Base-by-base conservation (phyloP, 2,797 vertebrate genomes). In the Philypnodon macrostomus region DNA sequence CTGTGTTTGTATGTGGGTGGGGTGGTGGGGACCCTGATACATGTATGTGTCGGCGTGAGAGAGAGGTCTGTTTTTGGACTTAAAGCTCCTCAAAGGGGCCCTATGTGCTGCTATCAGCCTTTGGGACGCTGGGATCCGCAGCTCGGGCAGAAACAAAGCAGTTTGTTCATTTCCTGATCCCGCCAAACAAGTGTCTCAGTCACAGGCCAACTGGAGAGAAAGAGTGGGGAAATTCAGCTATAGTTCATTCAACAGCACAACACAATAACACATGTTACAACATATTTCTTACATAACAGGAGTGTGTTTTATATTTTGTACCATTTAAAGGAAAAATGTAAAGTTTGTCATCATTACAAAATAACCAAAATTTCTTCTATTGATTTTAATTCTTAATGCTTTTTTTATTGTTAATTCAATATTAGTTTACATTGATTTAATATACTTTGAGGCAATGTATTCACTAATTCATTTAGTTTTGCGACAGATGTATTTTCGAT, bases 121-220 rank as follows among this genome's bases (percentile, higher is more conserved):
- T 53, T 77, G 77, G 78, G 74, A 80, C 64, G 71, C 73, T 60
- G 77, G 72, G 79, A 72, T 73, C 60, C n/a, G n/a, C n/a, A n/a
- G n/a, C n/a, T n/a, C n/a, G n/a, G 77, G 77, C 63, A 62, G 65
- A 79, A 84, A 85, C 84, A 86, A 86, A 84, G 85, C 70, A 59
- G 82, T 85, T 77, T 80, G 85, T 86, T 87, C 76, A 87, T 84
- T 86, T 84, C 68, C 73, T 85, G 77, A 80, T 58, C 63, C 55
- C 40, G 36, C 34, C 17, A 75, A 80, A 81, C 80, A 85, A 81
- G 77, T 78, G 72, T 80, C 63, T 76, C 79, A 77, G 75, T 83
- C 76, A 84, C 53, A 51, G 45, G 33, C 63, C 72, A 69, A 60
- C 58, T 67, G 44, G 50, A 51, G 56, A 37, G 51, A 62, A 57